Percentiles rank a stretch among this genome's conserved stretches.
Evolutionary conservation across 1,140 invertebrate genomes (phyloP).

Genomic region (Mesaphorura yosii): DNA sequence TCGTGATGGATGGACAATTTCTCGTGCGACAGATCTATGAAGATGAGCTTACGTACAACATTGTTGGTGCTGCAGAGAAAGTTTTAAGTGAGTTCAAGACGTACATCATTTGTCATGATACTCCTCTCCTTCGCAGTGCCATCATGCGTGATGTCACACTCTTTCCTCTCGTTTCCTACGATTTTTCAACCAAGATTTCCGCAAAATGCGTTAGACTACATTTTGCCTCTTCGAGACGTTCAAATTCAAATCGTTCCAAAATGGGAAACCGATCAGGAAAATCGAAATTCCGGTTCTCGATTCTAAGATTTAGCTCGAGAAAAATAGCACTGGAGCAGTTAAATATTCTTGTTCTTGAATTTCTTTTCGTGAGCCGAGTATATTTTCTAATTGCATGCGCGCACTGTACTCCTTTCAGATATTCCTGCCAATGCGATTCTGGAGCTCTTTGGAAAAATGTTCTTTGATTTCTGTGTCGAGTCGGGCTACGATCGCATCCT

Average conservation of each 20-base stretch:
- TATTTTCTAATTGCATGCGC: slow-evolving; percentile 20
- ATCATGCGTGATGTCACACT: too few species aligned
- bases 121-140: too few species aligned
- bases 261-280: not conserved
- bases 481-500: slow-evolving; percentile 87
- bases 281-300: too few species aligned
- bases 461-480: slow-evolving; percentile 89
- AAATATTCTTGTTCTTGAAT: not conserved
- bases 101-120: not conserved
- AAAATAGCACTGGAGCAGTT: not conserved
- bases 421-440: slow-evolving; percentile 79
- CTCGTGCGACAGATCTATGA: slow-evolving; percentile 87
- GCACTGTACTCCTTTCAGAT: slow-evolving; percentile 52
- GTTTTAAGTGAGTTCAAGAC: slow-evolving; percentile 62
- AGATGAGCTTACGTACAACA: slow-evolving; percentile 86
- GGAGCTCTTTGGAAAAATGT: slow-evolving; percentile 85
- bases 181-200: not conserved
- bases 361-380: not conserved
- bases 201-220: not conserved
- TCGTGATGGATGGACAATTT: slow-evolving; percentile 89
- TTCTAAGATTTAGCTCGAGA: not conserved
- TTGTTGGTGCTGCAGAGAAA: slow-evolving; percentile 79
- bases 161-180: too few species aligned
- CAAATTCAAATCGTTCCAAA: not conserved
- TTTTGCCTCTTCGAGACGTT: not conserved